A percentile compares a stretch with the other conserved stretches of the same genome.
Evolutionary conservation across 2,113 vertebrate genomes (phyloP).

Genomic region (Furnarius figulus): DNA sequence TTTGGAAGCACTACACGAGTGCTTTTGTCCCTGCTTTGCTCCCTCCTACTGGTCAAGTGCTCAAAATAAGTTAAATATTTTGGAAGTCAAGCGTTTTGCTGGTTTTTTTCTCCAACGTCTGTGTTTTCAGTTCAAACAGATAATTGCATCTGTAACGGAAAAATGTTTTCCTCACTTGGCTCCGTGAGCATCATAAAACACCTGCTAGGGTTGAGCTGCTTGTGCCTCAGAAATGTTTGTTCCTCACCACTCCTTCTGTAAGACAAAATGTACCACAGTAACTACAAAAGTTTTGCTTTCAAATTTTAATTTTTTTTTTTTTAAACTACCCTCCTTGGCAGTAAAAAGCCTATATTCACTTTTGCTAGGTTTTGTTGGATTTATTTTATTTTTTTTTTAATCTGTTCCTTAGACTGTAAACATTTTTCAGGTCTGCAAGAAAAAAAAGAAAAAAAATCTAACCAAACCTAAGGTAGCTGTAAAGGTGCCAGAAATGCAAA

Average conservation of each 20-base stretch:
- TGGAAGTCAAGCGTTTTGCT: background rate
- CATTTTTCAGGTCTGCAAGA: background rate
- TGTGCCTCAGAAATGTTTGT: background rate
- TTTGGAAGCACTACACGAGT: conserved; percentile 8
- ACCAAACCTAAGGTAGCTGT: background rate
- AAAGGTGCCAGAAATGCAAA: background rate
- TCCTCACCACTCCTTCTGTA: background rate
- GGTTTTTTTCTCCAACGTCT: background rate
- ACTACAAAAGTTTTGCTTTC: background rate
- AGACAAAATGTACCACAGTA: background rate
- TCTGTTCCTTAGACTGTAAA: background rate
- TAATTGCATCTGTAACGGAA: background rate
- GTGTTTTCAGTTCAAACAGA: conserved; percentile 25
- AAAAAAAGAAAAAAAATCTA: background rate
- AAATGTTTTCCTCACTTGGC: conserved; percentile 16
- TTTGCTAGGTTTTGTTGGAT: background rate
- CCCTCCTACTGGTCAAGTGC: conserved; percentile 48
- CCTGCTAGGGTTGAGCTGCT: background rate
- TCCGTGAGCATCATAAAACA: background rate
- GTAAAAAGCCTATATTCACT: background rate
- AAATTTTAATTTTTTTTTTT: too few species aligned
- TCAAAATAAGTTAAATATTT: conserved; percentile 54
- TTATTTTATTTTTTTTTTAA: background rate
- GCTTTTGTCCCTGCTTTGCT: conserved; percentile 48
- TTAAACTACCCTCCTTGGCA: background rate